Conservation (phyloP, 2,888 invertebrate genomes). For the Cancer borealis region DNA sequence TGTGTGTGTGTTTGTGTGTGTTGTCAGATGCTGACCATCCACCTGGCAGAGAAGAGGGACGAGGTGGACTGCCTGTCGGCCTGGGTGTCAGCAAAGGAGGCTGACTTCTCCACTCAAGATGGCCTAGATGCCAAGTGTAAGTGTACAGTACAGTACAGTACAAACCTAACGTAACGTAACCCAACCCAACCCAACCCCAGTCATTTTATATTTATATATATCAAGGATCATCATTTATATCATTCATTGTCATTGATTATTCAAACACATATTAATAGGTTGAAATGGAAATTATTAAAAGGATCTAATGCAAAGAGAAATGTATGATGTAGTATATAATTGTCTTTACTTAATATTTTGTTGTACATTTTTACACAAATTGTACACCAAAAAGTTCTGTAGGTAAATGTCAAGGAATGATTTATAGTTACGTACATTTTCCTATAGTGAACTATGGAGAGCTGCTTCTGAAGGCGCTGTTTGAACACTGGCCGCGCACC, state of each 20-base stretch:
- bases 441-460: constrained; percentile 94
- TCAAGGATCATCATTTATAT: neutral
- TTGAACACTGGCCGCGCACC: constrained; percentile 95
- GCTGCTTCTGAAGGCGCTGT: constrained; percentile 93
- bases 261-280: neutral
- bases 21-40: constrained; percentile 94
- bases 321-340: neutral
- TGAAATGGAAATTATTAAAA: neutral
- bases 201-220: neutral
- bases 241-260: neutral
- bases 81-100: constrained; percentile 98
- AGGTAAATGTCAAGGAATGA: neutral
- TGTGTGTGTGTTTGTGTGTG: constrained; percentile 43
- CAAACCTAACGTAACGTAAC: too few species aligned
- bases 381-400: neutral
- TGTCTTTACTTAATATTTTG: neutral
- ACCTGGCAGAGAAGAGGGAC: constrained; percentile 90
- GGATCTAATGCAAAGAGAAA: neutral
- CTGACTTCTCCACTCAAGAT: constrained; percentile 88
- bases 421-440: neutral
- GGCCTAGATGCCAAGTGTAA: constrained; percentile 87
- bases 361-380: neutral
- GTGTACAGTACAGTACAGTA: constrained; percentile 78
- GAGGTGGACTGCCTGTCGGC: constrained; percentile 99
- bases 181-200: neutral